Base-by-base conservation (phyloP, 2,113 vertebrate genomes). In the Lates calcarifer region DNA sequence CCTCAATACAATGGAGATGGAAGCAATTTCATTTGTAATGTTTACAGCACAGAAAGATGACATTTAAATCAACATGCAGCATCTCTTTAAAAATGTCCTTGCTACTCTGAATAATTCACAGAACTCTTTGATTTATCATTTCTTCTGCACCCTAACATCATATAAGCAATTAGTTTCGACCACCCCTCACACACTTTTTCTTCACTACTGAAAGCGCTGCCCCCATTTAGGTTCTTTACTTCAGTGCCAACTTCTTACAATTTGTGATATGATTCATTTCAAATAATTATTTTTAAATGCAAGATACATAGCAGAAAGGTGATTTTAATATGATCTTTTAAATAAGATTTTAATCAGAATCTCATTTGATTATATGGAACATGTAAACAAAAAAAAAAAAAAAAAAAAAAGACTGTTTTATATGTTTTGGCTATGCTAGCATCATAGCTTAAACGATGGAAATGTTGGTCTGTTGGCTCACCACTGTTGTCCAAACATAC, bases 11-110 rank as follows among this genome's bases (percentile, higher is more conserved):
- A 18, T 5, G 13, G 39, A 74, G 67, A 60, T 67, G 80, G 65
- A 64, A 31, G 18, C 29, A 49, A 15, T 39, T 53, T 61, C 53
- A 24, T 85, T 43, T 75, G 65, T 75, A 35, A 24, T 5, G 58
- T 22, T 64, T 28, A 45, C 64, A 33, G 39, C 64, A 18, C 11
- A 28, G 28, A 35, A 31, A 37, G 55, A 22, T 74, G 70, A 74
- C 58, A 79, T 75, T 75, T 68, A 24, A 29, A 35, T 66, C 66
- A 45, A 55, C 45, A 11, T 15, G 37, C 29, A 62, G 56, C 64
- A 55, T 66, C 60, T 37, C 66, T 68, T 57, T 33, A 24, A 71
- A 73, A 74, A 70, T 72, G 80, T 57, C 80, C 65, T 14, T 66
- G 70, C 43, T 49, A 3, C 33, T 17, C 8, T 35, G 67, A 58